These are phyloP conservation scores for Dendroctonus valens DNA, from an alignment of 1,140 invertebrate genomes.

Conservation along the genomic window DNA sequence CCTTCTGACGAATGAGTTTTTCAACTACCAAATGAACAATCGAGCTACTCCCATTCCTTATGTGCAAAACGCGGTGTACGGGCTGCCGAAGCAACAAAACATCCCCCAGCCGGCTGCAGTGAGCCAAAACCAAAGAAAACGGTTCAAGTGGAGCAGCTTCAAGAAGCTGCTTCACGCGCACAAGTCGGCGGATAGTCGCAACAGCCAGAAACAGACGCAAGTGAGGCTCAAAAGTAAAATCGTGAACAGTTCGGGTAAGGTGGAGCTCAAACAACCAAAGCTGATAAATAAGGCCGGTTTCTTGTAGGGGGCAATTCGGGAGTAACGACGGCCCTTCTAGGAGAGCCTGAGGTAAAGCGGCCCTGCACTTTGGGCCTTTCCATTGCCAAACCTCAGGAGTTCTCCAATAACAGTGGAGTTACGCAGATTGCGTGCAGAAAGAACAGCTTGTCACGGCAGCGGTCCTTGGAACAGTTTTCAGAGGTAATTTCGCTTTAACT, in stretches of 20 bases:
- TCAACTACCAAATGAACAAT: slow-evolving; percentile 49
- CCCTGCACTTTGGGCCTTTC: slow-evolving; percentile 48
- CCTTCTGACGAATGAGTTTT: slow-evolving; percentile 47
- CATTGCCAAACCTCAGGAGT: slow-evolving; percentile 38
- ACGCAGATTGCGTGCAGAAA: slow-evolving; percentile 46
- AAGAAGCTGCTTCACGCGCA: slow-evolving; percentile 47
- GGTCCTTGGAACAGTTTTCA: slow-evolving; percentile 67
- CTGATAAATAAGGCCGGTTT: too few relatives aligned
- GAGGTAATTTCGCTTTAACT: slow-evolving; percentile 48
- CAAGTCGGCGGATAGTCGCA: slow-evolving; percentile 22
- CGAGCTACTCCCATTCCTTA: slow-evolving; percentile 67
- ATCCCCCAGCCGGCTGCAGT: slow-evolving; percentile 31
- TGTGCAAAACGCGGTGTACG: slow-evolving; percentile 72
- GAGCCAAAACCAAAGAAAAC: slow-evolving; percentile 41
- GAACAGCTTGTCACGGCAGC: slow-evolving; percentile 54
- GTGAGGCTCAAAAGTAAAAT: slow-evolving; percentile 51
- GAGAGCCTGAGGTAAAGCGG: slow-evolving; percentile 39
- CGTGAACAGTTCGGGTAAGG: slow-evolving; percentile 22
- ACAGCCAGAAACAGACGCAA: slow-evolving; percentile 55
- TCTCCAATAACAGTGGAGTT: slow-evolving; percentile 33
- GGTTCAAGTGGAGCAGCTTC: slow-evolving; percentile 46
- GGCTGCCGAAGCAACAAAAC: slow-evolving; percentile 58
- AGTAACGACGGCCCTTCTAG: slow-evolving; percentile 46
- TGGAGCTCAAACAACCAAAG: too few relatives aligned
- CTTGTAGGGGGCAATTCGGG: slow-evolving; percentile 36